phyloP scores from a whole-genome alignment of 2,113 vertebrate genomes.

The Crotalus helleri region DNA sequence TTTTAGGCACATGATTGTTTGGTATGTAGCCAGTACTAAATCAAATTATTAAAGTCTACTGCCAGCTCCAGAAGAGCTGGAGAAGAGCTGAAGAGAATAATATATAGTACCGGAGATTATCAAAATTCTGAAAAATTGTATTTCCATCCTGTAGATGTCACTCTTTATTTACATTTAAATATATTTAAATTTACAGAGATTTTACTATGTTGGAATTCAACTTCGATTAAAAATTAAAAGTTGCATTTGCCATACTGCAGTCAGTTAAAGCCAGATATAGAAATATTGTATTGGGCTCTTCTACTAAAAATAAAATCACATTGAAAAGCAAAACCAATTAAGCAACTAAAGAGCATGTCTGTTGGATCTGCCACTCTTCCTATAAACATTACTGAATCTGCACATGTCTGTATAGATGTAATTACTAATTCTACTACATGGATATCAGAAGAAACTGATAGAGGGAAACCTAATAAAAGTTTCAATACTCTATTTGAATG shows the following conservation, averaged over 20 bases:
- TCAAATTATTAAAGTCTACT: no score
- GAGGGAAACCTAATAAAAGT: background rate
- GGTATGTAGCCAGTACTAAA: no score
- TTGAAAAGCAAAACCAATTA: background rate
- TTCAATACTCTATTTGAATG: background rate
- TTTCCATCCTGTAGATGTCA: constrained; percentile 52
- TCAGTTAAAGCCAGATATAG: background rate
- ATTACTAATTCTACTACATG: background rate
- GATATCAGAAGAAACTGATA: background rate
- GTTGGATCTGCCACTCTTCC: background rate
- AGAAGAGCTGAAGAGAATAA: background rate
- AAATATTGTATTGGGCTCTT: background rate
- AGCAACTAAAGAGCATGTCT: background rate
- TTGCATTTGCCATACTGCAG: fast-evolving
- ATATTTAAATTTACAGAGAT: background rate
- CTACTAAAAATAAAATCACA: background rate
- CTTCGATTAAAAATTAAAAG: background rate
- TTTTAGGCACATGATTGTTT: background rate
- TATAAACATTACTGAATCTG: background rate
- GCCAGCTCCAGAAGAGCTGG: background rate
- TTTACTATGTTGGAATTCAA: background rate
- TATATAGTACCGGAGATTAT: background rate
- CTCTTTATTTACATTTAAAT: constrained; percentile 6
- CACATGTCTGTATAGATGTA: background rate
- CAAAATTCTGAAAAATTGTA: background rate